These are phyloP conservation scores for Pseudochirops cupreus DNA, from an alignment of 2,797 vertebrate genomes.

Conservation along the genomic window DNA sequence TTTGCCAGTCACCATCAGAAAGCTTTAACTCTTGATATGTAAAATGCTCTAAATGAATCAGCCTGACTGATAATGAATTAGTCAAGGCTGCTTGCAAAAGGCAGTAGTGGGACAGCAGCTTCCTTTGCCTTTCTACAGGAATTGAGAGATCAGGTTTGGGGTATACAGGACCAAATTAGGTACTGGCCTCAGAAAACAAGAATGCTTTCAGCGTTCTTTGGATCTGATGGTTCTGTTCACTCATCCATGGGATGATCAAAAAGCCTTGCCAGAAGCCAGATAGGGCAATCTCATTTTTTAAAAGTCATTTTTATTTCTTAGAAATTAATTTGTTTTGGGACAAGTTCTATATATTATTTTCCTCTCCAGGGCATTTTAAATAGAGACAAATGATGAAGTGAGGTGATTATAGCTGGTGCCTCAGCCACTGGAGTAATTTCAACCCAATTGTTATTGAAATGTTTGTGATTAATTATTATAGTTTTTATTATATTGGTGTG, in stretches of 20 bases:
- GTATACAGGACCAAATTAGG: neutral
- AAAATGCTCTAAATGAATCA: neutral
- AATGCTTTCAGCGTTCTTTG: neutral
- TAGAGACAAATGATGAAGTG: neutral
- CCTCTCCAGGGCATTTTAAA: neutral
- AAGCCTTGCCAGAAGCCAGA: neutral
- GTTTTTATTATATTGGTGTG: neutral
- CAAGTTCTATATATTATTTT: neutral
- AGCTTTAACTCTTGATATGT: neutral
- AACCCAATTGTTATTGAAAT: neutral
- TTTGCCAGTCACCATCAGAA: neutral
- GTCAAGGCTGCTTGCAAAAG: neutral
- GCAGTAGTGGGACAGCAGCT: neutral
- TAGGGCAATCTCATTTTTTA: neutral
- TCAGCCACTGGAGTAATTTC: neutral
- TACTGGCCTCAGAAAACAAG: neutral
- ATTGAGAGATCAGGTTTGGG: neutral
- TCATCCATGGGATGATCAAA: neutral
- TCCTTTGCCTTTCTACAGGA: neutral
- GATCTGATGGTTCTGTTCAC: neutral
- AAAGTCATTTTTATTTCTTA: neutral
- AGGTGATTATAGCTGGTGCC: neutral
- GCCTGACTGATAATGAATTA: neutral
- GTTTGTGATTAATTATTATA: neutral
- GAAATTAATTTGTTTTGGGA: neutral